phyloP scores from a whole-genome alignment of 2,888 invertebrate species.

The Lithophane socia region DNA sequence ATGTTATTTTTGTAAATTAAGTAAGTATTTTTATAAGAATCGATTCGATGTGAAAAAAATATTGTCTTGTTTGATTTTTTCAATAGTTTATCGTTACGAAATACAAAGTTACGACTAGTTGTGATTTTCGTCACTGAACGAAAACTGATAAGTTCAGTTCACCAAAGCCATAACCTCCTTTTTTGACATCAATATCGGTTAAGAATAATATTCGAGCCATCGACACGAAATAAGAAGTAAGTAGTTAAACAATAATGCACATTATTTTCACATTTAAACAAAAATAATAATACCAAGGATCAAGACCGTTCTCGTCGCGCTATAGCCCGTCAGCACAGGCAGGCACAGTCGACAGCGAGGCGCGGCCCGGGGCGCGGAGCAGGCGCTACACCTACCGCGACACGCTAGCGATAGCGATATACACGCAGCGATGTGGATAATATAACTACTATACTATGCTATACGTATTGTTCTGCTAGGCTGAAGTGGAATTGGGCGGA shows the following conservation, averaged over 20 bases:
- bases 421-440: not conserved
- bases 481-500: too few relatives aligned
- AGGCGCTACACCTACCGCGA: slow-evolving; percentile 61
- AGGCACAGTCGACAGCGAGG: slow-evolving; percentile 77
- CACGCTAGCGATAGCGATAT: slow-evolving; percentile 52
- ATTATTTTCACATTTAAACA: not conserved
- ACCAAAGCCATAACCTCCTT: not conserved
- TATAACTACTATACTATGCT: too few relatives aligned
- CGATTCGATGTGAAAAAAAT: not conserved
- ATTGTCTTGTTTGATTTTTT: not conserved
- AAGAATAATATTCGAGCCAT: not conserved
- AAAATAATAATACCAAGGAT: slow-evolving; percentile 66
- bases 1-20: not conserved
- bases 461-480: too few relatives aligned
- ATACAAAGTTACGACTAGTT: not conserved
- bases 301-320: slow-evolving; percentile 68
- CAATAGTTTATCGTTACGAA: not conserved
- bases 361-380: slow-evolving; percentile 73
- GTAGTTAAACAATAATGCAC: not conserved
- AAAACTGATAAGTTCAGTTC: not conserved
- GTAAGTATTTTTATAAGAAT: too few relatives aligned
- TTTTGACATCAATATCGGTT: not conserved
- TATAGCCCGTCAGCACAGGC: slow-evolving; percentile 75
- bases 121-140: not conserved
- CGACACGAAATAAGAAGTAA: not conserved